A percentile compares a stretch with the other conserved stretches of the same genome.
Evolutionary conservation across 2,797 vertebrate species (phyloP).

Genomic region (Pristis pectinata): DNA sequence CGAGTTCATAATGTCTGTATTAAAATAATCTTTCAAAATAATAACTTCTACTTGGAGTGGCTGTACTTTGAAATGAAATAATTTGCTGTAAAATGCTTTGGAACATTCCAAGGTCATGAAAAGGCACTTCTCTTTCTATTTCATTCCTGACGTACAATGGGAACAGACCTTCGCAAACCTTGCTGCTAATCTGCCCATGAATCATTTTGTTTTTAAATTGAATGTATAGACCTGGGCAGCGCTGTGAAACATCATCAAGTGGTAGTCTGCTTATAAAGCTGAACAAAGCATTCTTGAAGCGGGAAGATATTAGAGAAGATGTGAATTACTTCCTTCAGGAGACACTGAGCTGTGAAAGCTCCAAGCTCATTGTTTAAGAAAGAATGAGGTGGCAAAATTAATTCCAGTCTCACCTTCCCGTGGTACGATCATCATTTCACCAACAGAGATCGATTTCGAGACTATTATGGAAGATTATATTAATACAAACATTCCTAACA

Average conservation of each 20-base stretch:
- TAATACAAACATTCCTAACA: not conserved
- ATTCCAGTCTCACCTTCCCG: constrained; percentile 15
- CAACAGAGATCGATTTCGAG: constrained; percentile 16
- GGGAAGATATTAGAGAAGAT: not conserved
- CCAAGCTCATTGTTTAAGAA: not conserved
- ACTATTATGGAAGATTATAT: not conserved
- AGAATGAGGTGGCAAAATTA: not conserved
- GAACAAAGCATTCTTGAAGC: not conserved
- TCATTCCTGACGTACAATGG: not conserved
- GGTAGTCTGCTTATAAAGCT: not conserved
- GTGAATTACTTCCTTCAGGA: not conserved
- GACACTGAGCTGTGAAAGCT: not conserved
- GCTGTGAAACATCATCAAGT: not conserved
- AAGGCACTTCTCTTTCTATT: not conserved
- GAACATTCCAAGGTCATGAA: not conserved
- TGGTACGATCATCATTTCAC: not conserved
- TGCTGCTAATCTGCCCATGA: not conserved
- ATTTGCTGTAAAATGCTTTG: not conserved
- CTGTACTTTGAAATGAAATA: not conserved
- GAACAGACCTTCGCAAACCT: not conserved
- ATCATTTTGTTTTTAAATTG: not conserved
- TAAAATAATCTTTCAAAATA: not conserved
- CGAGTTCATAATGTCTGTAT: not conserved
- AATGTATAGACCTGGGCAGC: not conserved
- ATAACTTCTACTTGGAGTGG: not conserved